Evolutionary conservation across 2,888 invertebrate genomes (phyloP).

Genomic region (Marasmarcha lunaedactyla): DNA sequence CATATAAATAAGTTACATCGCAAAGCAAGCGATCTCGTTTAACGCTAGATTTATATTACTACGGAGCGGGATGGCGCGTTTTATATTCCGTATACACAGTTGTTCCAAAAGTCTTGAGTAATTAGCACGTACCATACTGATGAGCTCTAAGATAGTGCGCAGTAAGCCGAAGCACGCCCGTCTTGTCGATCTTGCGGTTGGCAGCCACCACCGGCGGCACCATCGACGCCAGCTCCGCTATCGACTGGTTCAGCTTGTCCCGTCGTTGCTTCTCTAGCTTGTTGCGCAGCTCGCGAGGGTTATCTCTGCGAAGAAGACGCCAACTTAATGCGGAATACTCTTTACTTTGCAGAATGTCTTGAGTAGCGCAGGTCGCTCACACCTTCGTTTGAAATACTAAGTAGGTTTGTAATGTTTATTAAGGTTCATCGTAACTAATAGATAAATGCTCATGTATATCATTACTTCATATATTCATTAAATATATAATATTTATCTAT

Average conservation of each 20-base stretch:
- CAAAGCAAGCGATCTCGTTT: no score
- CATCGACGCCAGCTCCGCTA: conserved; percentile 82
- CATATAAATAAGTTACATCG: no score
- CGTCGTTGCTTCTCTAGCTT: conserved; percentile 90
- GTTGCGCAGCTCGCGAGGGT: conserved; percentile 80
- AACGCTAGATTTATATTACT: no score
- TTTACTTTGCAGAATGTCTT: background rate
- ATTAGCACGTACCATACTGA: conserved; percentile 68
- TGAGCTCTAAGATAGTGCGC: conserved; percentile 86
- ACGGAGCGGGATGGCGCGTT: no score
- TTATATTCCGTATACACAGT: no score
- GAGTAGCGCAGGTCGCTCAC: background rate
- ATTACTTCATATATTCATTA: no score
- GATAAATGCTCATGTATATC: no score
- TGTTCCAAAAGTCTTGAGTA: no score
- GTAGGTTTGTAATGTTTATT: no score
- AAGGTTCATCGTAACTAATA: no score
- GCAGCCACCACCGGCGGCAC: conserved; percentile 85
- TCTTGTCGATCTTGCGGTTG: conserved; percentile 87
- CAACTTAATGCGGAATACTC: background rate
- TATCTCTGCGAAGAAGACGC: conserved; percentile 29
- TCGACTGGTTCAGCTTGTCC: conserved; percentile 87
- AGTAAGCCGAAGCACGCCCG: conserved; percentile 86
- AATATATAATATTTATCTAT: no score
- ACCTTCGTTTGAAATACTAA: no score